Evolutionary conservation across 2,113 vertebrate genomes (phyloP).

Genomic region (Pluvialis apricaria): DNA sequence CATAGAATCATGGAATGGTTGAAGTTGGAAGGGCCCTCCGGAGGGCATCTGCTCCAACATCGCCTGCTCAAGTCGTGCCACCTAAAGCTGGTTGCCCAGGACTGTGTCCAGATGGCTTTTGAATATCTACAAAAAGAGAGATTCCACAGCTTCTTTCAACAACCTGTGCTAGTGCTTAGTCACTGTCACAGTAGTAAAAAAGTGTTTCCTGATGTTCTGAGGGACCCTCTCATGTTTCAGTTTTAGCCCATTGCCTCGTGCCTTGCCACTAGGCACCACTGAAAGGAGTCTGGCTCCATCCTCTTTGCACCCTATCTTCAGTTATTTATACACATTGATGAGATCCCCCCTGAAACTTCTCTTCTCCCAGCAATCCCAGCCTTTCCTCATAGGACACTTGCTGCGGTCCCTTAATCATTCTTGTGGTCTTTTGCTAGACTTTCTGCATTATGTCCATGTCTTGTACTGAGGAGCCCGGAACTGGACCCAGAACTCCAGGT

Average conservation of each 20-base stretch:
- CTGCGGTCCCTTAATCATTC: neutral
- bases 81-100: neutral
- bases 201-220: neutral
- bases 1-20: neutral
- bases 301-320: neutral
- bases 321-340: too few species aligned
- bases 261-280: neutral
- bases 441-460: neutral
- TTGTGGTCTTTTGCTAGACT: neutral
- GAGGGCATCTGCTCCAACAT: neutral
- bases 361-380: neutral
- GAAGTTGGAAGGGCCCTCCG: neutral
- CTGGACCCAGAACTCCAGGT: neutral
- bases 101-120: neutral
- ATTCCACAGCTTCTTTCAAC: neutral
- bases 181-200: neutral
- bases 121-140: neutral
- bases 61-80: neutral
- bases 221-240: neutral
- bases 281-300: neutral
- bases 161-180: neutral
- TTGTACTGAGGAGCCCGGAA: neutral
- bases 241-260: neutral
- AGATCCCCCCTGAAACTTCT: neutral
- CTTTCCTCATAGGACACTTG: neutral